Evolutionary conservation across 2,113 vertebrate genomes (phyloP), one percentile per base, ranked within the genome.

Genomic region (Oreocharis arfaki): DNA sequence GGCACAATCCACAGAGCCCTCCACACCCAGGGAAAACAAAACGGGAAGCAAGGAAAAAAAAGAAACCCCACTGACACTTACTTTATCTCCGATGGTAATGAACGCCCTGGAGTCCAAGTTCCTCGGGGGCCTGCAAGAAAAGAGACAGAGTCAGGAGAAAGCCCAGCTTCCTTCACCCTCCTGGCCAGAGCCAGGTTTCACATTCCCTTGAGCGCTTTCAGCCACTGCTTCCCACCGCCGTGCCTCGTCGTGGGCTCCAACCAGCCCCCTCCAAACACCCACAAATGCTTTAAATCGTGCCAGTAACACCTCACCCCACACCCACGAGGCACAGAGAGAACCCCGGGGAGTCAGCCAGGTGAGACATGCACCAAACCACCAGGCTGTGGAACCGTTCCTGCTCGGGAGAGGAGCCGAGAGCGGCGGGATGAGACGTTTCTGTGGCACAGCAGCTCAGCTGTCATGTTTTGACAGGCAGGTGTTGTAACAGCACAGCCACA

Each of bases 61-160:
- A 42, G 3, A 63, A 91, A 56, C 11, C 23, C 22, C 41, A 16
- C 0, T 19, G 60, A 14, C 32, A 95, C 97, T 2, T 97, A 98
- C 98, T 91, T 98, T 98, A 53, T 98, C 98, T 95, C 98, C 98
- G 0, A 98, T 98, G 73, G 98, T 98, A 88, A 98, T 98, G 96
- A 98, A 98, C 0, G 98, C 65, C 92, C 98, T 98, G 42, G 98
- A 98, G 87, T 98, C 98, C 93, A 98, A 74, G 87, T 98, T 98
- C 90, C 98, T 97, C 0, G 98, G 98, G 1, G 98, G 98, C 49
- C 98, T 98, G 96, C 47, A 84, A 90, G 76, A 80, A 56, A 82
- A 91, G 53, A 70, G 12, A 76, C 10, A 20, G 30, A 65, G 35
- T 94, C 35, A 88, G 60, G n/a, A 91, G n/a, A 71, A 82, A 89